Evolutionary conservation across 2,888 invertebrate genomes (phyloP), one percentile per base, ranked within the genome.

Genomic region (Leptinotarsa juncta): DNA sequence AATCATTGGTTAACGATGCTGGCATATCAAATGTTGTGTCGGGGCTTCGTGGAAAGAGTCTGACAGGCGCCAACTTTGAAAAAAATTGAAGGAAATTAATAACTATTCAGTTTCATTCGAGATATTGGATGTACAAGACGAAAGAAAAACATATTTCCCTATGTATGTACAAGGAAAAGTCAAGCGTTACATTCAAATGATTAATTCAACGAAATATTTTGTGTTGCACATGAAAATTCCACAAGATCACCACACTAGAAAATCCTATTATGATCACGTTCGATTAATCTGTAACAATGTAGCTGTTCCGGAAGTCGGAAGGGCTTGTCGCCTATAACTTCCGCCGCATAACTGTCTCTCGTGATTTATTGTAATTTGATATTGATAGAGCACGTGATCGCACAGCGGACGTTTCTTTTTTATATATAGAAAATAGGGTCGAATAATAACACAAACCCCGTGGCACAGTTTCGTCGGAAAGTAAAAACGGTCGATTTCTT

Each of bases 291-390:
- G 62, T 62, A 62, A 62, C 42, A 62, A 62, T 62, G 62, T 42
- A 42, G 32, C 42, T n/a, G 16, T 62, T n/a, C 32, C 74, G 80
- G 79, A 79, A 79, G 75, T 76, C 65, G 53, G 65, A 66, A 79
- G 77, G 80, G 78, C 75, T 75, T 73, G 77, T 81, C 79, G 65
- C 69, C 74, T 75, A 70, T 76, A 73, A 78, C 78, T 79, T 80
- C 82, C 81, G 80, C 71, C 73, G 66, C 53, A 73, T 74, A 77
- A 73, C 75, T 74, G 72, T 68, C 79, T 77, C 76, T 77, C 77
- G 80, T 78, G 77, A 77, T 78, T 79, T 77, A 77, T 77, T 71
- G 77, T 77, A 73, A 73, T 74, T 74, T 71, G 74, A 79, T 78
- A 78, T 72, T 75, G 71, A 79, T 78, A 77, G 78, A 72, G 74